phyloP scores from a whole-genome alignment of 2,888 invertebrate species.

The Chesias legatella region DNA sequence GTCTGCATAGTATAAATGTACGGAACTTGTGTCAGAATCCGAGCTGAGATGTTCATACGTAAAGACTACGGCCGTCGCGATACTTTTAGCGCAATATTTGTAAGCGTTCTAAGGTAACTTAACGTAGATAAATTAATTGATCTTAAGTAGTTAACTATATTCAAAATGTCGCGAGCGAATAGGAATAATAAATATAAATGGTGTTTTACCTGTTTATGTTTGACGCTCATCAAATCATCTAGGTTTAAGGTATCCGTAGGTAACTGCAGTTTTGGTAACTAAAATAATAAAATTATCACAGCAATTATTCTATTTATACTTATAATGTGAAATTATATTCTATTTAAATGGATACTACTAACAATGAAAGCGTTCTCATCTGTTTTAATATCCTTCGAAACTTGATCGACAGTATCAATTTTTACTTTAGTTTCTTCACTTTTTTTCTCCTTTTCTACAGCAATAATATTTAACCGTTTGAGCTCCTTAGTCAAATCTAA shows the following conservation, averaged over 20 bases:
- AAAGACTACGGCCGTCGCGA: too few relatives aligned
- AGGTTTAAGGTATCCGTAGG: slow-evolving; percentile 44
- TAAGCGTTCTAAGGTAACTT: too few relatives aligned
- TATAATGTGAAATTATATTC: too few relatives aligned
- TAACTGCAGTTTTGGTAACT: slow-evolving; percentile 61
- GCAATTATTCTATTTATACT: background rate
- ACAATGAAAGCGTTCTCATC: slow-evolving; percentile 12
- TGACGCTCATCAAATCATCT: slow-evolving; percentile 42
- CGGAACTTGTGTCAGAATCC: too few relatives aligned
- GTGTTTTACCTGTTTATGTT: slow-evolving; percentile 52
- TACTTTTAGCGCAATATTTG: too few relatives aligned
- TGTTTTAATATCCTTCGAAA: background rate
- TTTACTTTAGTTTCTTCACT: background rate
- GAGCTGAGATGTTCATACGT: too few relatives aligned
- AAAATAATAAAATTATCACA: slow-evolving; percentile 24
- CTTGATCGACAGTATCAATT: slow-evolving; percentile 1
- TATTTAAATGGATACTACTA: slow-evolving; percentile 1
- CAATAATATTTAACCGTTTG: slow-evolving; percentile 19
- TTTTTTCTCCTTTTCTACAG: background rate
- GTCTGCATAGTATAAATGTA: too few relatives aligned
- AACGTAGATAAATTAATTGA: too few relatives aligned
- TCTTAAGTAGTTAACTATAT: too few relatives aligned
- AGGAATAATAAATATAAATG: background rate
- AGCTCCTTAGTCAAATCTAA: slow-evolving; percentile 35
- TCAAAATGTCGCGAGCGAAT: too few relatives aligned